phyloP scores from a whole-genome alignment of 2,113 vertebrate species.

The Steatornis caripensis region DNA sequence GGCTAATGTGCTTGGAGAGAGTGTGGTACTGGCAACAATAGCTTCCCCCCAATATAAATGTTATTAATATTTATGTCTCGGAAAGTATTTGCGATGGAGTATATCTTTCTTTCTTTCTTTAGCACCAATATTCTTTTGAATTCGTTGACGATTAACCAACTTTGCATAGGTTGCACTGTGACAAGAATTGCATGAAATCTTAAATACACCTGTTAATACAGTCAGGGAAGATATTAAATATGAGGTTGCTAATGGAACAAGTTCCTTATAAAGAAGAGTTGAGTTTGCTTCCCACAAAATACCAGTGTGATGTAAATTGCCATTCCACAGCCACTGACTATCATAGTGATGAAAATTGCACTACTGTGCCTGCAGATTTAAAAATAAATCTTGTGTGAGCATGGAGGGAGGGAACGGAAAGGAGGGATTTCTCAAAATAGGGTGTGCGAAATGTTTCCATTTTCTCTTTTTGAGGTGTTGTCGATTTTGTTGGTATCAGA shows the following conservation, averaged over 20 bases:
- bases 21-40: background rate
- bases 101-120: background rate
- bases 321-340: conserved; percentile 10
- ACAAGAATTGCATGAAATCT: background rate
- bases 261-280: background rate
- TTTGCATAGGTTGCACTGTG: background rate
- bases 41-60: background rate
- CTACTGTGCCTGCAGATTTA: conserved; percentile 22
- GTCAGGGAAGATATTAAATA: background rate
- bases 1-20: background rate
- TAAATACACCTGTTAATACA: background rate
- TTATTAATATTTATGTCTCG: background rate
- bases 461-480: conserved; percentile 27
- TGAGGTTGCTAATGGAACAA: background rate
- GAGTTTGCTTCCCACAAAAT: background rate
- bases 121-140: background rate
- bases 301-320: background rate
- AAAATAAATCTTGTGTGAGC: conserved; percentile 50
- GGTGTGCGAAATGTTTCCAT: conserved; percentile 12
- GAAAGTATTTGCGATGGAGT: background rate
- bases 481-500: background rate
- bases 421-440: conserved; percentile 24
- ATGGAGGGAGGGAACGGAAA: background rate
- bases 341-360: conserved; percentile 6
- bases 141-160: background rate